Percentiles rank a stretch among this genome's conserved stretches.
Conservation (phyloP, 2,888 invertebrate species). For the Hirtodrosophila cameraria region DNA sequence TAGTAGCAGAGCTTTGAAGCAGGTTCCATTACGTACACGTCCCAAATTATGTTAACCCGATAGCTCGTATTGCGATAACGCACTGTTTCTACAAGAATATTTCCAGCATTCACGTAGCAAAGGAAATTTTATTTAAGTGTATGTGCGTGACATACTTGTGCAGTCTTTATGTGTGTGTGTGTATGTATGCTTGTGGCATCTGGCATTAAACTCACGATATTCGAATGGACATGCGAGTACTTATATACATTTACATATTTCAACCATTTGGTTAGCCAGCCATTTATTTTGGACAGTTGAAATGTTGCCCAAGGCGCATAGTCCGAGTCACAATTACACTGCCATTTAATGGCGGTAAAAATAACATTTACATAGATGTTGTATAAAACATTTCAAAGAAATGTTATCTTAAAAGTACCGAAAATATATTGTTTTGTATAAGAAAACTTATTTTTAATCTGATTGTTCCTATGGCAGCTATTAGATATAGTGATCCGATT, state of each 20-base stretch:
- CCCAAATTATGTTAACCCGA: conserved; percentile 47
- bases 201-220: conserved; percentile 52
- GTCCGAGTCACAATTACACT: too few relatives aligned
- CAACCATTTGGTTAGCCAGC: conserved; percentile 52
- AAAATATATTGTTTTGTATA: too few relatives aligned
- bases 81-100: conserved; percentile 65
- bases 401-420: too few relatives aligned
- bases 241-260: conserved; percentile 32
- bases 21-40: conserved; percentile 72
- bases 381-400: conserved; percentile 32
- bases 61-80: conserved; percentile 45
- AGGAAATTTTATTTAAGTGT: conserved; percentile 53
- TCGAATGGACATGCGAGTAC: conserved; percentile 22
- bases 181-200: conserved; percentile 45
- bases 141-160: conserved; percentile 52
- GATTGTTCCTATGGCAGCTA: too few relatives aligned
- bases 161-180: conserved; percentile 7
- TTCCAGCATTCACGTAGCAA: conserved; percentile 69
- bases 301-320: conserved; percentile 52
- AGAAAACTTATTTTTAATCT: too few relatives aligned
- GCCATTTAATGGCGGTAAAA: conserved; percentile 74
- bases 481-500: too few relatives aligned
- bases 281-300: conserved; percentile 42
- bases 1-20: conserved; percentile 57
- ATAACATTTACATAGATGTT: conserved; percentile 66